These are phyloP conservation scores for Mionectes macconnelli DNA, from an alignment of 2,113 vertebrate species.

Conservation along the genomic window DNA sequence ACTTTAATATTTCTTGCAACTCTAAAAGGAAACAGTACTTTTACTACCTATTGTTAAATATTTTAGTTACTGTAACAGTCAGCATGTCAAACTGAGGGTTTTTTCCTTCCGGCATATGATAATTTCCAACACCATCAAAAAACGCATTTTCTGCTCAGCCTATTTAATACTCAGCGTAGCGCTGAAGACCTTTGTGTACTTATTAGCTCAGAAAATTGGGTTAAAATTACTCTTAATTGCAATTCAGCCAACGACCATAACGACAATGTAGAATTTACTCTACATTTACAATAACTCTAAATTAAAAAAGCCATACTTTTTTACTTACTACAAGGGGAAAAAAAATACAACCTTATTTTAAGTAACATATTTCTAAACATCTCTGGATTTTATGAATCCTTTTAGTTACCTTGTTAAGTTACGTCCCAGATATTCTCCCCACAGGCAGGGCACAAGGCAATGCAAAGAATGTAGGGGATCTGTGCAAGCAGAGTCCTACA, in stretches of 20 bases:
- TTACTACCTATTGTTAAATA: background rate
- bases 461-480: background rate
- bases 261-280: background rate
- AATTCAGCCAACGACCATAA: background rate
- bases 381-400: background rate
- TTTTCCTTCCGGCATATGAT: background rate
- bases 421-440: background rate
- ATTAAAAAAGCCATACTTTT: background rate
- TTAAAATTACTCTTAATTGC: background rate
- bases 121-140: background rate
- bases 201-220: background rate
- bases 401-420: background rate
- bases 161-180: background rate
- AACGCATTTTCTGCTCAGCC: background rate
- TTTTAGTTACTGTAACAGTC: background rate
- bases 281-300: background rate
- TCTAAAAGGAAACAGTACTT: background rate
- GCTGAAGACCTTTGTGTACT: background rate
- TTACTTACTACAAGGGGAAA: accelerated
- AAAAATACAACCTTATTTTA: background rate
- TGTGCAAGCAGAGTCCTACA: background rate
- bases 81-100: background rate
- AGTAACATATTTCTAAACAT: background rate
- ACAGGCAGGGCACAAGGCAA: background rate
- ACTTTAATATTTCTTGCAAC: background rate